These are phyloP conservation scores for Agrilus biguttatus DNA, from an alignment of 2,888 invertebrate genomes.

Conservation along the genomic window DNA sequence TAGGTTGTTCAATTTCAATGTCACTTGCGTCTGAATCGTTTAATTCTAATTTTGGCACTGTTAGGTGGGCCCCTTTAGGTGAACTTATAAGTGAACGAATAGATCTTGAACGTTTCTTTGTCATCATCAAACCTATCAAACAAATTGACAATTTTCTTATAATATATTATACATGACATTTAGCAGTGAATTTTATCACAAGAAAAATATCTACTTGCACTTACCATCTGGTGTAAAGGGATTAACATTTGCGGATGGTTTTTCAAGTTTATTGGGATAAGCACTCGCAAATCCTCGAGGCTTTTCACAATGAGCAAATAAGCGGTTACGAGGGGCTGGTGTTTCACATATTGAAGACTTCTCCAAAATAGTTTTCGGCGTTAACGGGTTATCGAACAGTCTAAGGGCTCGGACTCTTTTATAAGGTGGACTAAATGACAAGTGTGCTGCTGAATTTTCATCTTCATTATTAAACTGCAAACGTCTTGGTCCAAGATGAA, in stretches of 20 bases:
- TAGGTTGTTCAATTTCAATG: conserved; percentile 53
- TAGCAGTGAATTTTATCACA: no score
- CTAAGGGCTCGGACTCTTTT: conserved; percentile 44
- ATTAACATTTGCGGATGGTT: conserved; percentile 63
- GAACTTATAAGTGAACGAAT: conserved; percentile 36
- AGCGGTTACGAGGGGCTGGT: conserved; percentile 40
- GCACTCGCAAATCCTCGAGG: conserved; percentile 29
- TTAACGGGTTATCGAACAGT: conserved; percentile 72
- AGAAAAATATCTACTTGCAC: conserved; percentile 5
- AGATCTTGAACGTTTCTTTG: conserved; percentile 53
- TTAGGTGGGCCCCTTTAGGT: conserved; percentile 13
- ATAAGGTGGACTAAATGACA: conserved; percentile 41
- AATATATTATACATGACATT: no score
- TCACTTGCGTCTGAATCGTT: conserved; percentile 31
- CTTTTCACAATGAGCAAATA: conserved; percentile 34
- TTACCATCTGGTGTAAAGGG: conserved; percentile 71
- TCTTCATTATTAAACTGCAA: conserved; percentile 40
- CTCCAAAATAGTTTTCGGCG: conserved; percentile 68
- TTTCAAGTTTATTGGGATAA: conserved; percentile 29
- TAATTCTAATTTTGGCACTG: conserved; percentile 19
- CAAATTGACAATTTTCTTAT: background rate
- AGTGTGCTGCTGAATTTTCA: conserved; percentile 6
- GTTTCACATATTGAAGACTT: conserved; percentile 49
- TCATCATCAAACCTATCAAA: conserved; percentile 43
- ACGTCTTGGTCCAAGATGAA: conserved; percentile 40